phyloP scores from a whole-genome alignment of 2,113 vertebrate genomes.

The Daphoenositta chrysoptera region DNA sequence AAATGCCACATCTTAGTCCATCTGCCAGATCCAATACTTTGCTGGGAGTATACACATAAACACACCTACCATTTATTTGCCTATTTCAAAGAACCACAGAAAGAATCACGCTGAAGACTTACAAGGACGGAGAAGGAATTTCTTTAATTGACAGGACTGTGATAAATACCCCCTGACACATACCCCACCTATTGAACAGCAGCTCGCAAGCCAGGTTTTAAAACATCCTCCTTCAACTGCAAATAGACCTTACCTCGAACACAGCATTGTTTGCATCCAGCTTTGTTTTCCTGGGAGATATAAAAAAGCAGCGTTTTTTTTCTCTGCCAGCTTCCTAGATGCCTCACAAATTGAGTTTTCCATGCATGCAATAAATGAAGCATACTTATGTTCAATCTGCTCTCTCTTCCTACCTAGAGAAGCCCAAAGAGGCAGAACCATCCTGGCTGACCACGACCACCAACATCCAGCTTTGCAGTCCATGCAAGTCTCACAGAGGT shows the following conservation, averaged over 20 bases:
- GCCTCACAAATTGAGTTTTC: background rate
- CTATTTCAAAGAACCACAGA: background rate
- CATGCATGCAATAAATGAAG: background rate
- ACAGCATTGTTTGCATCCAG: background rate
- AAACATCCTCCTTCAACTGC: background rate
- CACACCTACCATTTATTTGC: slow-evolving; percentile 10
- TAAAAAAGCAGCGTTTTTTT: background rate
- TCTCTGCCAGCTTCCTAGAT: background rate
- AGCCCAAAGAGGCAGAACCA: background rate
- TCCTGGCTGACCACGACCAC: background rate
- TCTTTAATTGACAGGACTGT: background rate
- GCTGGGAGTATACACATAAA: background rate
- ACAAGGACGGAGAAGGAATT: background rate
- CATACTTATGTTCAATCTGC: background rate
- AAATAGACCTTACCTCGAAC: background rate
- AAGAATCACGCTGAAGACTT: background rate
- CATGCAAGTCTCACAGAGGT: background rate
- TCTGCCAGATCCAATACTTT: slow-evolving; percentile 31
- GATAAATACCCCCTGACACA: background rate
- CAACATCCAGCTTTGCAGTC: background rate
- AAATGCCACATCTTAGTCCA: slow-evolving; percentile 44
- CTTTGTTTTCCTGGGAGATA: background rate
- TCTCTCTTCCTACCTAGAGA: background rate
- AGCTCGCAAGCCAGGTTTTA: background rate
- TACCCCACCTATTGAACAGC: background rate